phyloP scores from a whole-genome alignment of 2,888 invertebrate genomes.

The Agonum fuliginosum region DNA sequence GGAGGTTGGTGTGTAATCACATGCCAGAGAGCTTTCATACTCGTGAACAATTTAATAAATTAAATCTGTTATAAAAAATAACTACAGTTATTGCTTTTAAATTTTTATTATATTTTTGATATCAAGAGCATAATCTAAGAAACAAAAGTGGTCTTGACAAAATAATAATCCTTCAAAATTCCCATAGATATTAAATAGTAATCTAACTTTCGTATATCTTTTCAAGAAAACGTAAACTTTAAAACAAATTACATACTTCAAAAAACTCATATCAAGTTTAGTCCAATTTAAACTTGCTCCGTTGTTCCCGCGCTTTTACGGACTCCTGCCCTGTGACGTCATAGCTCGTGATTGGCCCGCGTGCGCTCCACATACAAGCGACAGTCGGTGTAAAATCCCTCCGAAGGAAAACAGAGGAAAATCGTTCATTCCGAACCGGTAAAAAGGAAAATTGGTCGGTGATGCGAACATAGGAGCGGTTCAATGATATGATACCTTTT shows the following conservation, averaged over 20 bases:
- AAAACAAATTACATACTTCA: constrained; percentile 30
- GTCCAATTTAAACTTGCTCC: background rate
- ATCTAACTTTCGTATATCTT: background rate
- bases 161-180: no score
- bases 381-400: constrained; percentile 4
- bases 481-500: constrained; percentile 33
- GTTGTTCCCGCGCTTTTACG: background rate
- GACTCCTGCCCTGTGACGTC: constrained; percentile 18
- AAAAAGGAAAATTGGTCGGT: constrained; percentile 24
- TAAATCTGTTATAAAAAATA: no score
- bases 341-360: background rate
- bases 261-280: background rate
- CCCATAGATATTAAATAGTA: background rate
- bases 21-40: no score
- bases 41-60: no score
- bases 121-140: no score
- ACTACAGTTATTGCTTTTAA: no score
- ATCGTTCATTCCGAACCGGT: constrained; percentile 17
- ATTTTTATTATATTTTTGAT: no score
- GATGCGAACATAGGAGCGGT: constrained; percentile 5
- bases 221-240: constrained; percentile 9
- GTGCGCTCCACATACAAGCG: background rate
- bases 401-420: constrained; percentile 30
- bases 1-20: no score
- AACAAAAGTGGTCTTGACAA: no score